phyloP scores from a whole-genome alignment of 2,113 vertebrate genomes.

The Polyodon spathula region DNA sequence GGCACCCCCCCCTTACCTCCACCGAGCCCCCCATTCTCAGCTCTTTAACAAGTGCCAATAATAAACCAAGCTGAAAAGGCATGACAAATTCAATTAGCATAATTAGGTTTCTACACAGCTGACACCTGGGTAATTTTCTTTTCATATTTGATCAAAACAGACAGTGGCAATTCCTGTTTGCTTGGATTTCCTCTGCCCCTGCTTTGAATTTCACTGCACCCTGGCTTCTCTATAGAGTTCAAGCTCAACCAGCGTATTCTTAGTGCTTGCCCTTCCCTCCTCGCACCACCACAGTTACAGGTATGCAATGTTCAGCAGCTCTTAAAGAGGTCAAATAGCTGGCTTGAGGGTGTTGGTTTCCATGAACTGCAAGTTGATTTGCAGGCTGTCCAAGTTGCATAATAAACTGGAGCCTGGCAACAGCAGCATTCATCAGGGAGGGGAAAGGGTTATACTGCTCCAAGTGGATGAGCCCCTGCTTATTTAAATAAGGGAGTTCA shows the following conservation, averaged over 20 bases:
- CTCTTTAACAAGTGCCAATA: constrained; percentile 3
- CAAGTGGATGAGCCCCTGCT: constrained; percentile 16
- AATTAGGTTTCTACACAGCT: constrained; percentile 14
- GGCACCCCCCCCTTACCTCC: not conserved
- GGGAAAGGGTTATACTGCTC: constrained; percentile 2
- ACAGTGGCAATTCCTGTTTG: not conserved
- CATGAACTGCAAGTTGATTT: constrained; percentile 19
- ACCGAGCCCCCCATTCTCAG: not conserved
- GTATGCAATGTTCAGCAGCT: not conserved
- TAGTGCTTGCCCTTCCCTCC: too few relatives aligned
- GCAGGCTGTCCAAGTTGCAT: constrained; percentile 15
- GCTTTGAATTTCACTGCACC: too few relatives aligned
- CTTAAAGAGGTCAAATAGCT: not conserved
- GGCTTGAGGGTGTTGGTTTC: constrained; percentile 9
- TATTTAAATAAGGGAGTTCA: constrained; percentile 13
- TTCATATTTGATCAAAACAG: constrained; percentile 9
- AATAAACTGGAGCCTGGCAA: constrained; percentile 10
- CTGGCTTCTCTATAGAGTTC: too few relatives aligned
- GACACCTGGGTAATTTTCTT: constrained; percentile 10
- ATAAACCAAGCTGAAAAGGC: constrained; percentile 3
- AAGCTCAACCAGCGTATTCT: too few relatives aligned
- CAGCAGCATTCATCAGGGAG: constrained; percentile 23
- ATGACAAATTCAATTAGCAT: constrained; percentile 10
- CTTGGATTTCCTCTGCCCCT: too few relatives aligned
- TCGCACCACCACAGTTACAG: too few relatives aligned